These are phyloP conservation scores for Deilephila elpenor DNA, from an alignment of 2,888 invertebrate species.

Conservation along the genomic window DNA sequence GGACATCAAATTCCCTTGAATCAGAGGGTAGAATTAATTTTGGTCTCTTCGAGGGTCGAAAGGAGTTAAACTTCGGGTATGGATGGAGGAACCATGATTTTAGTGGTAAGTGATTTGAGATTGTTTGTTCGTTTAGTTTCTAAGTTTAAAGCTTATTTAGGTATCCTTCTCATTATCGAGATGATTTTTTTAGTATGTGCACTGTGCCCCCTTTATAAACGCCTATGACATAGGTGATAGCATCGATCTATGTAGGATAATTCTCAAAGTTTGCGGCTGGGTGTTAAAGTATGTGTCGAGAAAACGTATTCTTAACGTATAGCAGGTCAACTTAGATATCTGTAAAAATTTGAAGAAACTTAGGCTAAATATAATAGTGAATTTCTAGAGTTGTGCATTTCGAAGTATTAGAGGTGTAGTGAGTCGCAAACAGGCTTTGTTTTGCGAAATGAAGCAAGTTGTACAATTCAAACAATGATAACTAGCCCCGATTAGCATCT, in stretches of 20 bases:
- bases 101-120: conserved; percentile 85
- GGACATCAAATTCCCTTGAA: conserved; percentile 86
- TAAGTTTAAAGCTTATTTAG: too few species aligned
- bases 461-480: conserved; percentile 22
- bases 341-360: too few species aligned
- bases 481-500: conserved; percentile 17
- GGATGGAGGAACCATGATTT: conserved; percentile 91
- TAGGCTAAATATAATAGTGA: not conserved
- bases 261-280: too few species aligned
- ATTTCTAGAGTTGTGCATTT: not conserved
- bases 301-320: too few species aligned
- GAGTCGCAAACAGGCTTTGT: conserved; percentile 13
- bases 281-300: too few species aligned
- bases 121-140: too few species aligned
- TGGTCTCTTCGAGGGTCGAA: conserved; percentile 94
- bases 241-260: too few species aligned
- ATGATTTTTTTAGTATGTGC: too few species aligned
- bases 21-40: conserved; percentile 92
- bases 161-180: too few species aligned
- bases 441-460: conserved; percentile 24
- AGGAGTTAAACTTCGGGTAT: conserved; percentile 90
- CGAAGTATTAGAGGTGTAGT: not conserved
- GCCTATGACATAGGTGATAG: too few species aligned
- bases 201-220: too few species aligned
- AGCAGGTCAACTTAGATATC: too few species aligned